phyloP scores from a whole-genome alignment of 2,888 invertebrate species.

The Cephus pygmeus region DNA sequence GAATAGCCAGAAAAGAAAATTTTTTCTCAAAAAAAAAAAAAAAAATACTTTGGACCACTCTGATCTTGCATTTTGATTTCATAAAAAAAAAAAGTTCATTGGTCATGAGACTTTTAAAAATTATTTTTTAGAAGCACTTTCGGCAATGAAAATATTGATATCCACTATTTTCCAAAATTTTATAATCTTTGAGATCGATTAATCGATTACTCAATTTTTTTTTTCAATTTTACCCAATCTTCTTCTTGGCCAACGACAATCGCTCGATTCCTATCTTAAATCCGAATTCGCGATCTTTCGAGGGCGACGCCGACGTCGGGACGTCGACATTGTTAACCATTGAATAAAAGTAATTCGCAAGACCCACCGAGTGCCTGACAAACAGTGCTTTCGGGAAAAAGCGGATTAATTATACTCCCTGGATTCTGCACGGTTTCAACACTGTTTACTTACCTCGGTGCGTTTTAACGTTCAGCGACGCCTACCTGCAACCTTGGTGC shows the following conservation, averaged over 20 bases:
- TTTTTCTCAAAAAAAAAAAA: too few species aligned
- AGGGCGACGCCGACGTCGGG: constrained; percentile 20
- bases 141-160: not conserved
- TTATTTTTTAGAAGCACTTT: rapidly evolving
- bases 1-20: not conserved
- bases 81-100: not conserved
- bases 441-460: constrained; percentile 13
- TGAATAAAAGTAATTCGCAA: constrained; percentile 40
- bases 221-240: not conserved
- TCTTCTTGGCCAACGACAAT: not conserved
- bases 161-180: not conserved
- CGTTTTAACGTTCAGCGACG: not conserved
- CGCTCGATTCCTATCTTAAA: not conserved
- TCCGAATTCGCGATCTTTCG: not conserved
- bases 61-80: not conserved
- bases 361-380: constrained; percentile 42
- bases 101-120: not conserved
- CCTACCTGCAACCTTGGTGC: constrained; percentile 1
- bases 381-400: constrained; percentile 43
- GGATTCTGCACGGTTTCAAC: constrained; percentile 19
- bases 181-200: not conserved
- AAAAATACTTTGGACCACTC: not conserved
- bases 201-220: not conserved
- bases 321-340: constrained; percentile 25
- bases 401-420: constrained; percentile 41